phyloP scores from a whole-genome alignment of 2,797 vertebrate species.

The Enteromius viviparus region DNA sequence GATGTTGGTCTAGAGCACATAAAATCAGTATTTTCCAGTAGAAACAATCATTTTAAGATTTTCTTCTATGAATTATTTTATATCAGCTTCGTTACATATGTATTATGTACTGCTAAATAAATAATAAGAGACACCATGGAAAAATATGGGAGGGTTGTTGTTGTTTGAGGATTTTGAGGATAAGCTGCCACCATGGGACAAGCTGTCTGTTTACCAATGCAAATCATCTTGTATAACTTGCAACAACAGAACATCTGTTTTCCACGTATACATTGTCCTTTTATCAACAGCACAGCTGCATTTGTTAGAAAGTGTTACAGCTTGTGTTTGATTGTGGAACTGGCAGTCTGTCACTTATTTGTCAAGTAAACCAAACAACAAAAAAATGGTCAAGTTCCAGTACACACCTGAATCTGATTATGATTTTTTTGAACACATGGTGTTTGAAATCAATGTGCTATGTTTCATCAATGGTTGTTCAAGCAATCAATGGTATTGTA shows the following conservation, averaged over 20 bases:
- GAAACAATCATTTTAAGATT: neutral
- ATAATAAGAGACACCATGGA: neutral
- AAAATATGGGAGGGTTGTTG: neutral
- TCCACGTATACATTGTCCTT: constrained; percentile 7
- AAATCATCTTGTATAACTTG: neutral
- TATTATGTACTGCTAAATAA: neutral
- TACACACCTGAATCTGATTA: constrained; percentile 25
- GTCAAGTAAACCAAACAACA: neutral
- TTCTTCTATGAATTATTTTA: neutral
- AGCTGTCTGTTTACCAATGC: neutral
- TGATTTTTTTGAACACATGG: constrained; percentile 21
- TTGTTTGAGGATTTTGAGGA: neutral
- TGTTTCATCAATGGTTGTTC: constrained; percentile 11
- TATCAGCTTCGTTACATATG: neutral
- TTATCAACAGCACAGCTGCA: neutral
- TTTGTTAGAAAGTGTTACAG: constrained; percentile 23
- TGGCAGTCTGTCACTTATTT: constrained; percentile 11
- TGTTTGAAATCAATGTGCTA: neutral
- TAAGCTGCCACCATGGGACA: neutral
- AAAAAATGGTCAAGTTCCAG: constrained; percentile 1
- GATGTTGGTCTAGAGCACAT: no score
- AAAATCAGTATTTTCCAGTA: no score
- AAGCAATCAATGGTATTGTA: neutral
- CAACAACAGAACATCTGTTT: neutral
- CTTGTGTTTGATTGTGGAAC: constrained; percentile 11